Percentiles rank a stretch among this genome's conserved stretches.
phyloP scores from a whole-genome alignment of 2,113 vertebrate species.

The Sander vitreus region DNA sequence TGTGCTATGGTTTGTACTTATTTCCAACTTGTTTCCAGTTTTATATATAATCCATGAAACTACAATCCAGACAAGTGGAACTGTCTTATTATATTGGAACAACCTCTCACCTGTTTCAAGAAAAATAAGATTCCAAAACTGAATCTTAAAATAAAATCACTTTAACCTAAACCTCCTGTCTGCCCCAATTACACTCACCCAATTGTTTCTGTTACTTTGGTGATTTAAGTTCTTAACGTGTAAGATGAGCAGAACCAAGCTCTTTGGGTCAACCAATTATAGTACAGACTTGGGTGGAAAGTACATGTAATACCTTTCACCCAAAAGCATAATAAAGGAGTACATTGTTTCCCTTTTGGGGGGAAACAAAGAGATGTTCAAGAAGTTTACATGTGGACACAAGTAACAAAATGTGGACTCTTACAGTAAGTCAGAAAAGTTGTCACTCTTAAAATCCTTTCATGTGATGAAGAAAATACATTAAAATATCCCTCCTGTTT shows the following conservation, averaged over 20 bases:
- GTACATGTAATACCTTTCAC: background rate
- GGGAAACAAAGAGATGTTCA: background rate
- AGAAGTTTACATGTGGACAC: background rate
- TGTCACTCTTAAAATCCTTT: background rate
- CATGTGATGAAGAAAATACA: conserved; percentile 2
- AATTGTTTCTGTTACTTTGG: background rate
- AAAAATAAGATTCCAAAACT: background rate
- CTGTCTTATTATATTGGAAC: background rate
- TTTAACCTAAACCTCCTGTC: background rate
- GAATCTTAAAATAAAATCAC: background rate
- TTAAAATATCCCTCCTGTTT: background rate
- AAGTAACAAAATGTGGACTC: background rate
- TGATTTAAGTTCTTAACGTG: background rate
- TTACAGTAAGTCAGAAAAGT: background rate
- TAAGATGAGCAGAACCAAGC: background rate
- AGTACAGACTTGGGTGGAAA: too few relatives aligned
- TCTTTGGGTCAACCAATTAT: background rate
- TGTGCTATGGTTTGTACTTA: background rate
- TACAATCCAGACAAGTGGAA: background rate
- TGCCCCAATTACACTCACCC: background rate
- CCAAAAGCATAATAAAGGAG: background rate
- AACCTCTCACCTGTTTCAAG: background rate
- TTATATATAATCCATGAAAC: background rate
- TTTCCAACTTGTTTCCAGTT: background rate
- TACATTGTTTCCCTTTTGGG: background rate